Evolutionary conservation across 2,113 vertebrate genomes (phyloP).

Genomic region (Brienomyrus longianalis): DNA sequence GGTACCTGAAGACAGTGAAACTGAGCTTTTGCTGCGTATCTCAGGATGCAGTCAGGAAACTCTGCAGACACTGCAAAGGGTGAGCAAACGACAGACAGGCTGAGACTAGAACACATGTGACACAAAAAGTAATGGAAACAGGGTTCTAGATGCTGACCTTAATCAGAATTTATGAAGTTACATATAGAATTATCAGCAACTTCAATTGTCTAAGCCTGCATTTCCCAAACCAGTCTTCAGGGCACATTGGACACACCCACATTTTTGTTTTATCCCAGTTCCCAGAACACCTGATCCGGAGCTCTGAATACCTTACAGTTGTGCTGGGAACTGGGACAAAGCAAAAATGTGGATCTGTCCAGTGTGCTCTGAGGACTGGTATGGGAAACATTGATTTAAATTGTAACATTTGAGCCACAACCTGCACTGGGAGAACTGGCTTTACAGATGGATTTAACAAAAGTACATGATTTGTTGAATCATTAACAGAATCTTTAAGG

Average conservation of each 20-base stretch:
- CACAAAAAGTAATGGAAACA: not conserved
- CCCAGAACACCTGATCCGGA: not conserved
- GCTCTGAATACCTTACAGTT: too few relatives aligned
- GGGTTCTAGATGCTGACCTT: not conserved
- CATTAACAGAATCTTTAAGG: not conserved
- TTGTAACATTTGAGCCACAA: not conserved
- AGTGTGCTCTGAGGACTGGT: not conserved
- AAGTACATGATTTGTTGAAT: not conserved
- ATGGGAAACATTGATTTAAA: not conserved
- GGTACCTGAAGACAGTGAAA: constrained; percentile 48
- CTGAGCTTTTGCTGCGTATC: constrained; percentile 55
- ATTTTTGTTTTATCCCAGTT: not conserved
- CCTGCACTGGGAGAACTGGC: not conserved
- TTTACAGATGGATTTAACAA: not conserved
- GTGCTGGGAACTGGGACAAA: too few relatives aligned
- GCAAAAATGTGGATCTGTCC: not conserved
- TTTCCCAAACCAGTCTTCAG: not conserved
- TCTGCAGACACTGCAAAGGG: constrained; percentile 39
- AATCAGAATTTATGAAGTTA: not conserved
- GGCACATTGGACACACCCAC: not conserved
- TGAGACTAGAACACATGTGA: not conserved
- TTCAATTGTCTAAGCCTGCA: not conserved
- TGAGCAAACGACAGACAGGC: constrained; percentile 21
- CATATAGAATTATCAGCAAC: not conserved
- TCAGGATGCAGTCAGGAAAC: constrained; percentile 38